Evolutionary conservation across 2,797 vertebrate species (phyloP).

Genomic region (Glyptemys insculpta): DNA sequence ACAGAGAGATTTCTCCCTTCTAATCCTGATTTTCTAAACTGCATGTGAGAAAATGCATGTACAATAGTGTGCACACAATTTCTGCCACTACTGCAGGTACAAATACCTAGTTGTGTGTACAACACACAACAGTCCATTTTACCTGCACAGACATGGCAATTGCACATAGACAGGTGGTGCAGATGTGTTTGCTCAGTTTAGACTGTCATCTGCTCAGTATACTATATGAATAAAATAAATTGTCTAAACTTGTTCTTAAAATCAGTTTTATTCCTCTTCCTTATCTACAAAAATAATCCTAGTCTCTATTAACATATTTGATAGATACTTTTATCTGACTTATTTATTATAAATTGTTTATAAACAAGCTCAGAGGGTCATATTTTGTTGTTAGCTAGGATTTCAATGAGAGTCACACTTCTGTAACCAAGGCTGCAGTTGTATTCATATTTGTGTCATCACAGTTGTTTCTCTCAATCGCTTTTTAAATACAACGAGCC

Average conservation of each 20-base stretch:
- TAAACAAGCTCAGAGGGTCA: too few relatives aligned
- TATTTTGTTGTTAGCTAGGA: too few relatives aligned
- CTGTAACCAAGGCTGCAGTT: not conserved
- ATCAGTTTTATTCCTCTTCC: not conserved
- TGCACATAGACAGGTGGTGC: not conserved
- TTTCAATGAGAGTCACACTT: not conserved
- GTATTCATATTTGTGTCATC: not conserved
- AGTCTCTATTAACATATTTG: too few relatives aligned
- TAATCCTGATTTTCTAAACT: not conserved
- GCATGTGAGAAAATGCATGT: accelerated
- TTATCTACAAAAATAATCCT: not conserved
- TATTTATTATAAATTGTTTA: too few relatives aligned
- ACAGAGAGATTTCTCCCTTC: not conserved
- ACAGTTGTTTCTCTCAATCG: not conserved
- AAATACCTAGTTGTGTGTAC: not conserved
- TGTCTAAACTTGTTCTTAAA: not conserved
- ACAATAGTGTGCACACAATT: not conserved
- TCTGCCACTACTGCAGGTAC: not conserved
- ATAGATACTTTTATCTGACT: too few relatives aligned
- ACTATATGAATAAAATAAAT: not conserved
- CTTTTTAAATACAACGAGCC: not conserved
- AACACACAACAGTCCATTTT: not conserved
- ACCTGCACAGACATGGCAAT: not conserved
- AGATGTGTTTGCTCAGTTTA: not conserved
- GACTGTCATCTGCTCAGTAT: not conserved